These are phyloP conservation scores for Bucorvus abyssinicus DNA, from an alignment of 2,797 vertebrate genomes.

Conservation along the genomic window DNA sequence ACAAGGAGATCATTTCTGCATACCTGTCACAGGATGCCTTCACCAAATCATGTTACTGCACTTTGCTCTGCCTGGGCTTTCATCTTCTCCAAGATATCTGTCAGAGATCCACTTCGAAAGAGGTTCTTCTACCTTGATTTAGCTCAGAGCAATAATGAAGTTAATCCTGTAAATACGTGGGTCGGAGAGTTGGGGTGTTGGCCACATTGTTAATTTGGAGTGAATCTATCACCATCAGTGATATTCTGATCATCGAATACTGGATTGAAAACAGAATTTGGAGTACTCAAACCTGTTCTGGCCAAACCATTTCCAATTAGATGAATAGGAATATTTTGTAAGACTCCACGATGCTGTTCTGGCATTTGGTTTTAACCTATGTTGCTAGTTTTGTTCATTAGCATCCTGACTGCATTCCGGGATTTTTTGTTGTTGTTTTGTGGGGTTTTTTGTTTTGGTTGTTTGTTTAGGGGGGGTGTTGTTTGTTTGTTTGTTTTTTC, in stretches of 20 bases:
- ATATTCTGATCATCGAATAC: neutral
- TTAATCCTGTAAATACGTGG: neutral
- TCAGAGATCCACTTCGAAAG: neutral
- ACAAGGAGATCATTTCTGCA: neutral
- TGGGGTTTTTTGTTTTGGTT: neutral
- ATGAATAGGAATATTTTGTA: neutral
- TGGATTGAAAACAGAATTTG: neutral
- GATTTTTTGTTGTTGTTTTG: neutral
- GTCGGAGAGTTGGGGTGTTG: accelerated
- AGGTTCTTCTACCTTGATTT: neutral
- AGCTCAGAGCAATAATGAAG: neutral
- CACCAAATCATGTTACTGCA: neutral
- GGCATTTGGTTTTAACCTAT: neutral
- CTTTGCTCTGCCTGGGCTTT: neutral
- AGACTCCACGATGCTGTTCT: neutral
- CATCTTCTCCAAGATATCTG: neutral
- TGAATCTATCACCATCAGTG: neutral
- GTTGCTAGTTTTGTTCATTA: neutral
- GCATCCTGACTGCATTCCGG: neutral
- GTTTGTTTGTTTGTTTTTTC: neutral
- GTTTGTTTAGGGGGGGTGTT: neutral
- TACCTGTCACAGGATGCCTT: neutral
- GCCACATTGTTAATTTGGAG: neutral
- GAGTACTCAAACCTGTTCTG: neutral
- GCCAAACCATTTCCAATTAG: slow-evolving; percentile 27